Base-by-base conservation (phyloP, 2,797 vertebrate genomes). In the Otus scops region DNA sequence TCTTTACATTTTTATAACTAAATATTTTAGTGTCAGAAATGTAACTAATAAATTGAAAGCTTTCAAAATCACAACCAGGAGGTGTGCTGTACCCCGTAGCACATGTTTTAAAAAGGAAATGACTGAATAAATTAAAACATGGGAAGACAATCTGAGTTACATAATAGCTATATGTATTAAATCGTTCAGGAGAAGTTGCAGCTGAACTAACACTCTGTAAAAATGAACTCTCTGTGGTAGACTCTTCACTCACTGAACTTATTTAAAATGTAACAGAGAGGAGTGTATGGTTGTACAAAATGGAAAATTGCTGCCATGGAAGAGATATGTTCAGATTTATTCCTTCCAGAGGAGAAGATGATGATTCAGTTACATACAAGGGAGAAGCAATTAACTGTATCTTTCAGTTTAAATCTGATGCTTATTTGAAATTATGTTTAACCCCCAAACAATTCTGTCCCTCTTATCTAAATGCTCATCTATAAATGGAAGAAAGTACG, bases 51-150 rank as follows among this genome's bases (percentile, higher is more conserved):
- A 89, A 92, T 93, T 64, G 65, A 85, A 89, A 88, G 50, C 63
- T 92, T 95, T 92, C 93, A 93, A 93, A 95, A 96, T 93, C 80
- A 85, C 83, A 90, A 67, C 77, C 84, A 85, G 88, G 77, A 95
- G 81, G 64, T 86, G 77, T 53, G 19, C 64, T 82, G 60, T 85
- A 84, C 74, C 69, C 59, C 92, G 76, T 73, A 95, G 70, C 74
- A 74, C 38, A 67, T 96, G 92, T 93, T 96, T 97, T 82, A 87
- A 89, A 95, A 89, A 95, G 95, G 96, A 96, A 95, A 95, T 95
- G 94, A 94, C 95, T 92, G 94, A 96, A 94, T 96, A 96, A 96
- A 96, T 96, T 93, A 95, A 96, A 96, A 95, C 89, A 95, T 65
- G 85, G 90, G 93, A 92, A 96, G 96, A 94, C 88, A 96, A 95